These are phyloP conservation scores for Schizopygopsis pylzovi DNA, from an alignment of 2,797 vertebrate genomes.

Conservation along the genomic window DNA sequence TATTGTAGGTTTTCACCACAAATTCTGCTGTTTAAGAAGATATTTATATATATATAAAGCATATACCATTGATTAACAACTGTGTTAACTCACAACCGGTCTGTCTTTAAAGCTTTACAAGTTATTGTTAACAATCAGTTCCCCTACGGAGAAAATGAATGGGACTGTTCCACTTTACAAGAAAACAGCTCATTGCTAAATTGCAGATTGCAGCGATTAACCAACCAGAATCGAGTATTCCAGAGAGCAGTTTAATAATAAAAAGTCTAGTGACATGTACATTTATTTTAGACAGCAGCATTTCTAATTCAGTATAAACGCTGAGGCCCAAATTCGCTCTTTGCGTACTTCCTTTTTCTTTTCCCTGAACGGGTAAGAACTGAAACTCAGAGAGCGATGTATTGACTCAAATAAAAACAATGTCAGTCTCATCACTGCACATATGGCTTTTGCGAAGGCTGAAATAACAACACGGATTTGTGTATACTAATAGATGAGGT, in stretches of 20 bases:
- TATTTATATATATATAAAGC: too few relatives aligned
- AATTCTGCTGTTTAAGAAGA: too few relatives aligned
- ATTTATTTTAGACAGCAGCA: not conserved
- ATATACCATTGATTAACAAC: too few relatives aligned
- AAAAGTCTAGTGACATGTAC: not conserved
- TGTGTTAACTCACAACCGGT: too few relatives aligned
- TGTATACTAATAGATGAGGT: conserved; percentile 56
- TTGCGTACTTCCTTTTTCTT: not conserved
- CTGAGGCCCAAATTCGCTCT: conserved; percentile 1
- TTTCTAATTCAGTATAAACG: conserved; percentile 1
- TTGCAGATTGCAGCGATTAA: not conserved
- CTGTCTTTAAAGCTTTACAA: not conserved
- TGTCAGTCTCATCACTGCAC: conserved; percentile 33
- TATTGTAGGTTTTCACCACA: too few relatives aligned
- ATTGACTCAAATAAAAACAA: conserved; percentile 39
- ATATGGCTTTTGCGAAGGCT: conserved; percentile 38
- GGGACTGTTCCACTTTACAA: not conserved
- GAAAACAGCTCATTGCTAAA: not conserved
- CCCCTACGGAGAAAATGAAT: not conserved
- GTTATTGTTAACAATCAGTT: not conserved
- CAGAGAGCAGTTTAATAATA: not conserved
- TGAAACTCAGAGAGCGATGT: not conserved
- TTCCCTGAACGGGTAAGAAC: conserved; percentile 8
- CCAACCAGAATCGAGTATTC: not conserved
- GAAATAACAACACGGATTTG: conserved; percentile 50